Evolutionary conservation across 2,888 invertebrate genomes (phyloP).

Genomic region (Caenorhabditis panamensis): DNA sequence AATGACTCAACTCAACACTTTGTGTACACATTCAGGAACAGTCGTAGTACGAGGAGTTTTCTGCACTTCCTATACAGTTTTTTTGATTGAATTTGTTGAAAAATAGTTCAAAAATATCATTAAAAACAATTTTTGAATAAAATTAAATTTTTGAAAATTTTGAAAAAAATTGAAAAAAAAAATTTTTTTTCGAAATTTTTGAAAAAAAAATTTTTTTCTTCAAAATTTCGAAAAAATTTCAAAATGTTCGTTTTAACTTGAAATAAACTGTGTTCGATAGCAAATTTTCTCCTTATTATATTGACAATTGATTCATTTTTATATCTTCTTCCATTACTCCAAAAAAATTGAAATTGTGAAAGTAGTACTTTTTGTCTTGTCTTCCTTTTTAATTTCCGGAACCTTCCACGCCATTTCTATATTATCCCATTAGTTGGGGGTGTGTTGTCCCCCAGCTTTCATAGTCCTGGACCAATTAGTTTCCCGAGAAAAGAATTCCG

Average conservation of each 20-base stretch:
- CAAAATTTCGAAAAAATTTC: neutral
- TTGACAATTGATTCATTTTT: too few relatives aligned
- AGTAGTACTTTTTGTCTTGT: too few relatives aligned
- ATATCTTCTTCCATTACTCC: too few relatives aligned
- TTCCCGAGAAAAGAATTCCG: neutral
- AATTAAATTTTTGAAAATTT: neutral
- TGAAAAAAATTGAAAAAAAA: neutral
- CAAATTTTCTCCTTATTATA: too few relatives aligned
- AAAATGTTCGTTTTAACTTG: neutral
- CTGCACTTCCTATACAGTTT: too few relatives aligned
- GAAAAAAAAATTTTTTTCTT: neutral
- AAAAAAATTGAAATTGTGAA: neutral
- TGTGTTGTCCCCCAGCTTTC: neutral
- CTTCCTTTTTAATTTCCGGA: neutral
- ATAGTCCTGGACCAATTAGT: neutral
- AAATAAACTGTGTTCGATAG: neutral
- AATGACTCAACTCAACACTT: too few relatives aligned
- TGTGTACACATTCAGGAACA: too few relatives aligned
- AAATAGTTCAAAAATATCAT: neutral
- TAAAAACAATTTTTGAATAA: neutral
- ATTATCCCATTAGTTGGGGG: neutral
- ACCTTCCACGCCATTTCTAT: neutral
- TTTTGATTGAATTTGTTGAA: conserved; percentile 1
- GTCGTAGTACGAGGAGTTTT: too few relatives aligned
- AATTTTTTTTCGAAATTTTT: neutral